Percentiles rank a stretch among this genome's conserved stretches.
Evolutionary conservation across 2,797 vertebrate species (phyloP).

Genomic region (Sciurus vulgaris): DNA sequence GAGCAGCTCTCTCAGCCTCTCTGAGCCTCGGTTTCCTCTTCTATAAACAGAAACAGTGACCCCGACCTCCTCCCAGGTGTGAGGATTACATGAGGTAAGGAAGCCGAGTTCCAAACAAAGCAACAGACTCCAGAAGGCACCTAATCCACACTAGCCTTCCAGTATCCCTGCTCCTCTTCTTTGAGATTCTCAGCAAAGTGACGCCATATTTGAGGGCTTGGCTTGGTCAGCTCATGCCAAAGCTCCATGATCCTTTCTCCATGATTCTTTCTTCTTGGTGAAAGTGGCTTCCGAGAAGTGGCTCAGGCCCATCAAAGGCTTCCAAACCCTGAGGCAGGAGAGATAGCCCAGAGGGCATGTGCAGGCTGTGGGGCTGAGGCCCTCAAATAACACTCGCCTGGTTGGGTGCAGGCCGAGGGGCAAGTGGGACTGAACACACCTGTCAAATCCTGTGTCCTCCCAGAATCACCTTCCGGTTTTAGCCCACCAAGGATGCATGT

Average conservation of each 20-base stretch:
- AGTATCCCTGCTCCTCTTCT: not conserved
- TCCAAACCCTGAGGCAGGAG: not conserved
- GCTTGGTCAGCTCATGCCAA: not conserved
- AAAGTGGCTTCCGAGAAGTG: not conserved
- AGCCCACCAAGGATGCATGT: not conserved
- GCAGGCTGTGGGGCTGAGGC: not conserved
- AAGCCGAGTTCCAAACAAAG: not conserved
- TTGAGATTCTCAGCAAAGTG: not conserved
- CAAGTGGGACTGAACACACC: not conserved
- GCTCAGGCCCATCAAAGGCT: not conserved
- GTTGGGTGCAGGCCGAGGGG: fast-evolving
- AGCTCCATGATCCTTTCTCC: too few species aligned
- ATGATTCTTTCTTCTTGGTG: too few species aligned
- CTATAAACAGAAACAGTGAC: not conserved
- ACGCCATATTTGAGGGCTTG: fast-evolving
- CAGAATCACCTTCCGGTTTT: not conserved
- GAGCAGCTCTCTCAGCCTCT: not conserved
- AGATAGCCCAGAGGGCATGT: fast-evolving
- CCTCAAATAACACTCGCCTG: not conserved
- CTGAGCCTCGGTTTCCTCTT: not conserved
- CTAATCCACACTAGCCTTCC: not conserved
- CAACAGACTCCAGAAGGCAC: not conserved
- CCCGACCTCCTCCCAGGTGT: not conserved
- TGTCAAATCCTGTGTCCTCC: fast-evolving
- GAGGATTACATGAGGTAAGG: fast-evolving